Evolutionary conservation across 2,797 vertebrate genomes (phyloP), one percentile per base, ranked within the genome.

Genomic region (Acanthornis magna): DNA sequence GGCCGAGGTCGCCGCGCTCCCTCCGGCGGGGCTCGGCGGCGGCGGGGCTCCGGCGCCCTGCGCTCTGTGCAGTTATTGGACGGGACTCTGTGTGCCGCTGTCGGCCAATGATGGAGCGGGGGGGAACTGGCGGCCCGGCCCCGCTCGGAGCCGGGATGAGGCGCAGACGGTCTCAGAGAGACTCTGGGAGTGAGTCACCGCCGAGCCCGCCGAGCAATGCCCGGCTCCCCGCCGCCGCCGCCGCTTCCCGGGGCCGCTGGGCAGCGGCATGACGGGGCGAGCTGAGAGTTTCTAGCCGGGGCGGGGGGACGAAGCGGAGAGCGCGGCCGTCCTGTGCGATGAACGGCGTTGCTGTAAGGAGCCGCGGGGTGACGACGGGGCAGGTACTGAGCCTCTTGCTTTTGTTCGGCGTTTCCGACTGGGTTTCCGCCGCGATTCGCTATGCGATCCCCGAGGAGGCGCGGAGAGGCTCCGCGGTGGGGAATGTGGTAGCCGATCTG

Each of bases 391-490:
- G 98, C 94, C 98, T 98, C 94, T 93, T 98, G 87, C 93, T 98
- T 91, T 89, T 96, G 97, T 98, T 98, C 63, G 97, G 91, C 93
- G 78, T 67, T 97, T 96, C 94, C 96, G 82, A 89, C 85, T 89
- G 95, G 91, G 98, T 97, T 45, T 93, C 88, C 53, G 97, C 97
- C 54, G 97, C 98, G 76, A 95, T 98, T 95, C 98, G 98, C 89
- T 99, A 99, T 97, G 98, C 98, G 36, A 98, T 99, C 81, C 98
- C 98, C 16, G 99, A 99, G 93, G 99, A 99, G 93, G 98, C 98
- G 97, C 85, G 97, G 45, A 98, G 95, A 93, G 98, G 98, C 8
- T 98, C 98, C 58, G 21, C 97, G 19, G 97, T 99, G 80, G 98
- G 98, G 26, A 98, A 98, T 80, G 98, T 99, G 93, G 98, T 98